Evolutionary conservation across 2,113 vertebrate species (phyloP).

Genomic region (Lophius piscatorius): DNA sequence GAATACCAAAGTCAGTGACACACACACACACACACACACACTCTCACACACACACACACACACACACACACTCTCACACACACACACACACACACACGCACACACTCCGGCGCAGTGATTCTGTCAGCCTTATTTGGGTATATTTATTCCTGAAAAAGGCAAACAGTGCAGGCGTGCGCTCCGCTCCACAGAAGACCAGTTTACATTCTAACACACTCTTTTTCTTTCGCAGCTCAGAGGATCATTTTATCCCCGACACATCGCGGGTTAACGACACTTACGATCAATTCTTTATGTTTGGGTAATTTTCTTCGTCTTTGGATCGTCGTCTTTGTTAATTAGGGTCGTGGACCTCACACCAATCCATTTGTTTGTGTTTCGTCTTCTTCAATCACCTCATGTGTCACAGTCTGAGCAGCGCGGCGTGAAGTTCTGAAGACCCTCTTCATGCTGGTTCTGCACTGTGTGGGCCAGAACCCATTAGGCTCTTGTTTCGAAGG

Average conservation of each 20-base stretch:
- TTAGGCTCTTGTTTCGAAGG: slow-evolving; percentile 16
- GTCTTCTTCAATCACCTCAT: too few relatives aligned
- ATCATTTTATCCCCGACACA: slow-evolving; percentile 4
- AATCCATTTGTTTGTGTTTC: too few relatives aligned
- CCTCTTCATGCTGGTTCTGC: too few relatives aligned
- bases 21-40: slow-evolving; percentile 32
- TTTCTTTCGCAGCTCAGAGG: slow-evolving; percentile 16
- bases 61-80: background rate
- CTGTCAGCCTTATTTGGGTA: slow-evolving; percentile 72
- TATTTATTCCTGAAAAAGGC: slow-evolving; percentile 63
- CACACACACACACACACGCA: background rate
- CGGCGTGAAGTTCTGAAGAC: too few relatives aligned
- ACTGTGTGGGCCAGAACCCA: slow-evolving; percentile 1
- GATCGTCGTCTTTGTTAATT: too few relatives aligned
- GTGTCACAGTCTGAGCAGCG: too few relatives aligned
- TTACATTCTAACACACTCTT: slow-evolving; percentile 24
- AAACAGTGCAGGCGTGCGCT: slow-evolving; percentile 34
- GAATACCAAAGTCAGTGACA: slow-evolving; percentile 45
- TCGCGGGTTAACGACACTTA: background rate
- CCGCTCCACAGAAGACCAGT: slow-evolving; percentile 4
- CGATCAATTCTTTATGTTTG: background rate
- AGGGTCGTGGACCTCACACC: too few relatives aligned
- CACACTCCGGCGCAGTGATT: slow-evolving; percentile 27
- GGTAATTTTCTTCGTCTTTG: background rate
- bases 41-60: slow-evolving; percentile 29